A percentile compares a stretch with the other conserved stretches of the same genome.
Evolutionary conservation across 2,113 vertebrate genomes (phyloP).

Genomic region (Neodon shergylaensis): DNA sequence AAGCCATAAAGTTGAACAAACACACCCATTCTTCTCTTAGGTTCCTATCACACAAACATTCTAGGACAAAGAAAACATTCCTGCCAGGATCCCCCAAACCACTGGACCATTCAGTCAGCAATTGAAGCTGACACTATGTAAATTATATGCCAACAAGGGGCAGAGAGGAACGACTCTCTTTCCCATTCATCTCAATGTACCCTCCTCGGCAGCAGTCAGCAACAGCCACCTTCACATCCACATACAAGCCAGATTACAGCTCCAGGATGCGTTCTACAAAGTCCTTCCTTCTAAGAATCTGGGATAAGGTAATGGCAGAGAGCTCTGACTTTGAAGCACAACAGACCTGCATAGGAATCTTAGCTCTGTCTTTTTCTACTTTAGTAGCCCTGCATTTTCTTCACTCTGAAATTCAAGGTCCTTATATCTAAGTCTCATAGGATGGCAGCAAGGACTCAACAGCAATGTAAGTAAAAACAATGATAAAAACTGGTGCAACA

Average conservation of each 20-base stretch:
- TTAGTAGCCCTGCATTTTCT: not conserved
- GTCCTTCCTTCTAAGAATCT: not conserved
- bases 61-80: conserved; percentile 84
- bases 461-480: not conserved
- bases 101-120: conserved; percentile 81
- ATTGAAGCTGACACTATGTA: conserved; percentile 74
- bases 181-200: conserved; percentile 43
- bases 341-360: not conserved
- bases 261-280: conserved; percentile 34
- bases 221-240: conserved; percentile 1
- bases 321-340: not conserved
- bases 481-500: conserved; percentile 5
- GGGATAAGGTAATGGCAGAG: not conserved
- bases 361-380: not conserved
- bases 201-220: conserved; percentile 44
- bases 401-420: conserved; percentile 25
- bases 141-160: conserved; percentile 70
- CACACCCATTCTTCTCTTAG: conserved; percentile 86
- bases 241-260: not conserved
- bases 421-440: not conserved
- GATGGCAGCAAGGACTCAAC: not conserved
- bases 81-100: conserved; percentile 76
- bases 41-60: conserved; percentile 81
- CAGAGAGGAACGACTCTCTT: conserved; percentile 44
- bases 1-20: conserved; percentile 84